phyloP scores from a whole-genome alignment of 1,140 invertebrate species.

The Tachypleus tridentatus region DNA sequence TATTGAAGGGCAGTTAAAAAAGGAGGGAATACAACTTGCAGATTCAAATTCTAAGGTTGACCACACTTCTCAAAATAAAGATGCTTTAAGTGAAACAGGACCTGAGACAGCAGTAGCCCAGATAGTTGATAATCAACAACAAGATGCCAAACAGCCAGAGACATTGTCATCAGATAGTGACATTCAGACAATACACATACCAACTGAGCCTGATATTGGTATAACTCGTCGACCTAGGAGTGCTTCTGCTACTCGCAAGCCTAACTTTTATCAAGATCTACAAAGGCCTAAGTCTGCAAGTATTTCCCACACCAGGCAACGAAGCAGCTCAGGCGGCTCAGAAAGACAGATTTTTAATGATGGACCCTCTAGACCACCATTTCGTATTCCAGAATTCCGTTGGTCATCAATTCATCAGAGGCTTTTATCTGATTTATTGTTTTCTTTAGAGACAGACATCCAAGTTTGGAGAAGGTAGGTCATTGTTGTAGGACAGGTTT shows the following conservation, averaged over 20 bases:
- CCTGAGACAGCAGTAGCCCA: too few species aligned
- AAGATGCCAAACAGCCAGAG: background rate
- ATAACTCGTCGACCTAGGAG: conserved; percentile 11
- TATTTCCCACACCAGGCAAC: conserved; percentile 12
- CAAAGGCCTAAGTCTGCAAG: conserved; percentile 15
- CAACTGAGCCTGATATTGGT: conserved; percentile 10
- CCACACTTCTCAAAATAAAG: too few species aligned
- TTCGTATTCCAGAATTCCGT: conserved; percentile 97
- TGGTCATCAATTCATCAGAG: conserved; percentile 99
- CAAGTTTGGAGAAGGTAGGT: conserved; percentile 73
- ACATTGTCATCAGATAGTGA: background rate
- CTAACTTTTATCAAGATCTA: background rate
- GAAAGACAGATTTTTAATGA: conserved; percentile 18
- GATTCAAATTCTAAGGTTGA: too few species aligned
- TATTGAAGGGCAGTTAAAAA: conserved; percentile 5
- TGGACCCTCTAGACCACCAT: conserved; percentile 53
- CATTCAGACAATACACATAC: background rate
- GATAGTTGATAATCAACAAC: too few species aligned
- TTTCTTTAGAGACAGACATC: conserved; percentile 94
- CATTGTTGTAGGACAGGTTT: background rate
- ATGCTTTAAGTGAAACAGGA: too few species aligned
- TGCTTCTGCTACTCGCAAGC: conserved; percentile 15
- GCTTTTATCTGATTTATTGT: conserved; percentile 89
- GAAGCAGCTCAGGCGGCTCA: too few species aligned
- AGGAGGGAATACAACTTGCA: too few species aligned